Evolutionary conservation across 2,888 invertebrate genomes (phyloP), one percentile per base, ranked within the genome.

Genomic region (Dinocampus coccinellae): DNA sequence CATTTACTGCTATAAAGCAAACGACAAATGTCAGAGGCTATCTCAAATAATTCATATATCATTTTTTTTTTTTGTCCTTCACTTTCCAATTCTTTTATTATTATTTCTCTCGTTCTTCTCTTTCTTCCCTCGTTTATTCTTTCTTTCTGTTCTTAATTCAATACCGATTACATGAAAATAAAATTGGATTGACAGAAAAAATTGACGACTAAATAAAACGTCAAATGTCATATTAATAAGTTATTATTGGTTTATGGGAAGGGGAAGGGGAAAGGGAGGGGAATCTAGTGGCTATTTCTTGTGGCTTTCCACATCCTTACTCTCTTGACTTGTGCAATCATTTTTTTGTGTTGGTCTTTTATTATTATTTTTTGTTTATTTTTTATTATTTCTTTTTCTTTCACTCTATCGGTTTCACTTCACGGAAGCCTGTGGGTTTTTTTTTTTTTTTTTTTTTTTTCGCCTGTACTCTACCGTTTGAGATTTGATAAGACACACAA

Each of bases 231-330:
- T 36, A 57, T 22, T 24, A 66, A 57, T 66, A 63, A 63, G 29
- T 63, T 47, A 66, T 66, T 66, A 66, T 26, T 55, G 29, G 26
- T 22, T 66, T n/a, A n/a, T n/a, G n/a, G n/a, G n/a, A n/a, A n/a
- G n/a, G n/a, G n/a, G n/a, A n/a, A n/a, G n/a, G n/a, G n/a, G n/a
- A n/a, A n/a, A n/a, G n/a, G n/a, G n/a, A 36, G 39, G 58, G 42
- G 47, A 39, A 53, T 47, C 42, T 64, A 58, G 58, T 64, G 47
- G 70, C 29, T 26, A 36, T 36, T 64, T 68, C 68, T 64, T 74
- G 72, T 57, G 72, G 74, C 70, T 74, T 34, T 42, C 68, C 69
- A 66, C 70, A 57, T 74, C 76, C 70, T 75, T 72, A 61, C 24
- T 67, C 55, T 53, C 10, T 11, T 62, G 26, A 68, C 55, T 4